A percentile compares a stretch with the other conserved stretches of the same genome.
These are phyloP conservation scores for Cyprinus carpio DNA, from an alignment of 2,113 vertebrate genomes.

Conservation along the genomic window DNA sequence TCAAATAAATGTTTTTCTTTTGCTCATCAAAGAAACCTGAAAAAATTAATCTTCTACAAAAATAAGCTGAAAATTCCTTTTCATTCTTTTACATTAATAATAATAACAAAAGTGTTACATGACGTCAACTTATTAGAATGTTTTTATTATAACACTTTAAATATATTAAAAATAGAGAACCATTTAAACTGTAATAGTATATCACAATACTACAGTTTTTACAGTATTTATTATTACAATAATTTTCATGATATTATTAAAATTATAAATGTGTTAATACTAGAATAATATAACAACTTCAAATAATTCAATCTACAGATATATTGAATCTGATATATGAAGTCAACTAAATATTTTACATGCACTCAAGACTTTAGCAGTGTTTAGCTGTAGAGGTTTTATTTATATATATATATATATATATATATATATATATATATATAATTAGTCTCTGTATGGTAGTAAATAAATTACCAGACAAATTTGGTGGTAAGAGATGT, in stretches of 20 bases:
- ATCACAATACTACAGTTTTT: background rate
- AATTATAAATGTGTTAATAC: background rate
- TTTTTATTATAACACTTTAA: too few relatives aligned
- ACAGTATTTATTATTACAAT: background rate
- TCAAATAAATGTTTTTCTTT: background rate
- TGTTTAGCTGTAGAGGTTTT: background rate
- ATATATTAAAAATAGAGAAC: too few relatives aligned
- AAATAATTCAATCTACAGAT: background rate
- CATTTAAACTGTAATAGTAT: too few relatives aligned
- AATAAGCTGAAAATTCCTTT: background rate
- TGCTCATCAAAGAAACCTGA: background rate
- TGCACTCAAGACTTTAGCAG: background rate
- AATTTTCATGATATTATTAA: background rate
- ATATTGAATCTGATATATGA: too few relatives aligned
- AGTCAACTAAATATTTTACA: background rate
- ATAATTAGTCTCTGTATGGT: slow-evolving; percentile 67
- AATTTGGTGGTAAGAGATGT: slow-evolving; percentile 67
- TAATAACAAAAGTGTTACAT: background rate
- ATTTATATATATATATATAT: too few relatives aligned
- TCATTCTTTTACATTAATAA: background rate
- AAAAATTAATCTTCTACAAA: background rate
- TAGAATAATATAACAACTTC: background rate
- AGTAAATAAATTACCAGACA: slow-evolving; percentile 78
- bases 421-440: background rate
- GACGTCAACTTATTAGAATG: too few relatives aligned